Conservation (phyloP, 2,797 vertebrate species). For the Sebastolobus alascanus region DNA sequence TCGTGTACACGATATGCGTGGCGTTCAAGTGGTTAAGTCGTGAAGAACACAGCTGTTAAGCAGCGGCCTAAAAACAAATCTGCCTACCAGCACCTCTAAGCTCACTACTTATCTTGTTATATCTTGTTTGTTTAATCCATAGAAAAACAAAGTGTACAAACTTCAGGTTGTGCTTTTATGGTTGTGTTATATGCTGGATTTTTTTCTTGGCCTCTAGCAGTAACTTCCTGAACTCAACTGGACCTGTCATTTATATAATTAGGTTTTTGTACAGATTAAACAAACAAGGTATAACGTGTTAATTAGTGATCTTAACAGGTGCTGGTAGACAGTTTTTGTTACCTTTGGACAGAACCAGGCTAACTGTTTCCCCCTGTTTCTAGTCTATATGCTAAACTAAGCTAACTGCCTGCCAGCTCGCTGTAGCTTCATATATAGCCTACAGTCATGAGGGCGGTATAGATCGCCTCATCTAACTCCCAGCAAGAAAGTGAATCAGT, state of each 20-base stretch:
- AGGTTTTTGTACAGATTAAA: not conserved
- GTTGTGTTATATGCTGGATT: not conserved
- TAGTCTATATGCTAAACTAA: no score
- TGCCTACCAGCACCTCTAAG: not conserved
- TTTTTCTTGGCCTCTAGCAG: no score
- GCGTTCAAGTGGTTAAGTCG: no score
- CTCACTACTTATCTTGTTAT: not conserved
- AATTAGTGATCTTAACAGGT: not conserved
- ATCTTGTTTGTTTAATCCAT: not conserved
- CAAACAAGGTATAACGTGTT: not conserved
- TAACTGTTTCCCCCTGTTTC: no score
- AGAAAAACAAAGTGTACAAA: not conserved
- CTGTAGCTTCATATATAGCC: not conserved
- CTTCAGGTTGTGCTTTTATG: not conserved
- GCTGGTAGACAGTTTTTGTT: not conserved
- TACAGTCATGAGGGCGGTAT: not conserved
- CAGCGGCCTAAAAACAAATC: no score
- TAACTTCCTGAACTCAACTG: not conserved
- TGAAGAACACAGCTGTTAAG: no score
- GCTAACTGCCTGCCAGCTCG: no score
- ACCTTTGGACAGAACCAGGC: no score
- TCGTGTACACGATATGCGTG: no score
- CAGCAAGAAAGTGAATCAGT: not conserved
- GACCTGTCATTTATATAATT: not conserved
- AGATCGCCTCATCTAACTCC: not conserved